Base-by-base conservation (phyloP, 2,113 vertebrate genomes). In the Microcebus griseorufus region DNA sequence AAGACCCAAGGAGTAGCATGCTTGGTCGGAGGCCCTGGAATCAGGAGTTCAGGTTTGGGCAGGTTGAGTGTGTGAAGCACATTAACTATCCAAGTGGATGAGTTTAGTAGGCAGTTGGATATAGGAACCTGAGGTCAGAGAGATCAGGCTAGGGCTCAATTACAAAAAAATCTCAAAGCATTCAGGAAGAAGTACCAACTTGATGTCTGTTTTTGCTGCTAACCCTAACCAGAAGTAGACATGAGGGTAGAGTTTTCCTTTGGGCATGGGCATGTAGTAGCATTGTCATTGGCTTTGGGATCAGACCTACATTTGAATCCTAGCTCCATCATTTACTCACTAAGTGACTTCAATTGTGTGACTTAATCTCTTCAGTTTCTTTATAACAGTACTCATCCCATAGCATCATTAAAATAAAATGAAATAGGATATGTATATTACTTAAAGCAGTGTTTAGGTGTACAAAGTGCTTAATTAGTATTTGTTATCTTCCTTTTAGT, bases 301-400 rank as follows among this genome's bases (percentile, higher is more conserved):
- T 95, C 39, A 84, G n/a, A 39, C 5, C n/a, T 88, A 16, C 45
- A 29, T 76, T 83, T 78, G 80, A 86, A 72, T 82, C 78, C 69
- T 53, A 37, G n/a, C 48, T 39, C 45, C 65, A 17, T 86, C 48
- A 23, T 67, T 81, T 83, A 25, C 76, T 90, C 34, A 76, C 65
- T 92, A 84, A 79, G 55, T 37, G 23, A 78, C 42, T 29, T 88
- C 64, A 80, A 51, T 53, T 64, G 8, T 70, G 58, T 55, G 42
- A 80, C 45, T 88, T 88, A 65, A 58, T 73, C 58, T 93, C 60
- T 45, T 97, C 58, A 67, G 23, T 67, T 67, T 75, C 82, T 81
- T 92, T 73, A 78, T 78, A 67, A 75, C 32, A 64, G 51, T 58
- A 55, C 23, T 88, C 64, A 72, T 76, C 39, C 39, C 14, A 65